Base-by-base conservation (phyloP, 2,888 invertebrate species). In the Cylloceria caligata region DNA sequence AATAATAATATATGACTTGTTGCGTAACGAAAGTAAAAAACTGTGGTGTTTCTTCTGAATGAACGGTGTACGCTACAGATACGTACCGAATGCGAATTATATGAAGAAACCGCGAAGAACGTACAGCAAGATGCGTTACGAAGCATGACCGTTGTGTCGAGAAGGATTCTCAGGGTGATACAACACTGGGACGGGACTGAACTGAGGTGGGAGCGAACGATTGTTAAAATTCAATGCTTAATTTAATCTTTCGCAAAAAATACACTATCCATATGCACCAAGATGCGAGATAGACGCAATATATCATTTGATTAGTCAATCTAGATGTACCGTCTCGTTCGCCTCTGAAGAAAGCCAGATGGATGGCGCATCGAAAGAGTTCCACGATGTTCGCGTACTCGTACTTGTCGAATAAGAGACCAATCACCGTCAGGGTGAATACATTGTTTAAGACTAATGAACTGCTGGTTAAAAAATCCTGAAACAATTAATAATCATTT, bases 351-450 rank as follows among this genome's bases (percentile, higher is more conserved):
- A 91, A 91, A 13, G 90, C 91, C 45, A 96, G 94, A 24, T 96
- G 93, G 0, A 95, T 90, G n/a, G 95, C 93, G 88, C 96, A 96
- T 9, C 96, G 94, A 1, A 94, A 82, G 0, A 96, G 93, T 91
- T 97, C 97, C 42, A 95, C 93, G 1, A 94, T 88, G 6, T 94
- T 94, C 0, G 95, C 95, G 86, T 94, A 93, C 6, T 94, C 94
- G 52, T 94, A 94, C 86, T 95, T 94, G 87, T 96, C 96, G 87
- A 96, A 95, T 7, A 96, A 90, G 94, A 96, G 94, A 0, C 96
- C 96, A 67, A 96, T 96, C 27, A 95, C 93, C 0, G 95, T 95
- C 13, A 96, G 92, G 0, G 96, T 95, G 2, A 94, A 94, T 57
- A 96, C 94, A 85, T 96, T 95, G 93, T 96, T 96, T 55, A 94